Conservation (phyloP, 2,113 vertebrate genomes). For the Opisthocomus hoazin region DNA sequence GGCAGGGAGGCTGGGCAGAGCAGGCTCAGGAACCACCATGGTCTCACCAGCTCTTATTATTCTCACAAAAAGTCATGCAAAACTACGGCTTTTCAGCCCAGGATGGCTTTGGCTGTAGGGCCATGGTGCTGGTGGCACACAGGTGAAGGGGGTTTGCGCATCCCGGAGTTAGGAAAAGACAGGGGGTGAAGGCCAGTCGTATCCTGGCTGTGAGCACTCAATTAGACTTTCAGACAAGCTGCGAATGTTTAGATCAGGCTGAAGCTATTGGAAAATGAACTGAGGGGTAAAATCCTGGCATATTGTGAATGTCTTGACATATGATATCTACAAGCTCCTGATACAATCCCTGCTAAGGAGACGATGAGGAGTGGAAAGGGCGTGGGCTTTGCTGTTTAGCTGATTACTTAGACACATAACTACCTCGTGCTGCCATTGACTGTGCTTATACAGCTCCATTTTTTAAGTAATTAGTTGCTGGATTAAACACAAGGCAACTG, state of each 20-base stretch:
- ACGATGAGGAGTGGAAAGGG: background rate
- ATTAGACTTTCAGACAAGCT: background rate
- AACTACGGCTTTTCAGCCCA: background rate
- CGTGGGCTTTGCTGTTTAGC: background rate
- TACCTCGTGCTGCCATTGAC: background rate
- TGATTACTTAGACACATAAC: background rate
- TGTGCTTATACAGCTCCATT: background rate
- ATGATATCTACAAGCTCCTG: background rate
- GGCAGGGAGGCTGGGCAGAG: background rate
- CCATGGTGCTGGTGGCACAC: accelerated
- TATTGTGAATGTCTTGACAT: background rate
- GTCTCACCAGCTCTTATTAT: background rate
- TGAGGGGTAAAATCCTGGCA: background rate
- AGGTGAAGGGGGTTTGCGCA: background rate
- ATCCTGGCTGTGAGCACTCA: background rate
- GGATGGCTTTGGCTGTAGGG: background rate
- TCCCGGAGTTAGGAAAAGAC: background rate
- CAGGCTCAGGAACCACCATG: background rate
- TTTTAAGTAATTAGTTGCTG: background rate
- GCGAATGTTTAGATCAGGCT: background rate
- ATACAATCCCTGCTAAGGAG: background rate
- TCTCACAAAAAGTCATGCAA: background rate
- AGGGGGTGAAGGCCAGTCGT: background rate
- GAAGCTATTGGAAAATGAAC: background rate
- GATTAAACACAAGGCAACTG: background rate